Percentiles rank a stretch among this genome's conserved stretches.
Evolutionary conservation across 2,797 vertebrate genomes (phyloP).

Genomic region (Oreochromis mossambicus): DNA sequence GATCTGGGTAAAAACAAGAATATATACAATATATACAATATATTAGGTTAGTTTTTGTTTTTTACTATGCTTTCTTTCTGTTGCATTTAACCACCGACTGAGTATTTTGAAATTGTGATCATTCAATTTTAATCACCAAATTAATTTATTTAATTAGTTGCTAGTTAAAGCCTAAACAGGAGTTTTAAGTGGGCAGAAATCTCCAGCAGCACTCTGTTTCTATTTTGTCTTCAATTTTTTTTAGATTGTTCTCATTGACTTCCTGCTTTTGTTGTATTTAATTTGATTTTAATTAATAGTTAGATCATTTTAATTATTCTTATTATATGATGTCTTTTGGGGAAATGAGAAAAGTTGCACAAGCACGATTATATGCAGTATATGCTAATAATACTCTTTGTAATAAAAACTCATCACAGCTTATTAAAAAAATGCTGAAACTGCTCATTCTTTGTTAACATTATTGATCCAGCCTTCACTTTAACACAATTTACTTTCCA

Average conservation of each 20-base stretch:
- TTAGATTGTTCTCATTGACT: background rate
- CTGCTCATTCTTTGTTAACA: background rate
- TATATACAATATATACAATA: rapidly evolving
- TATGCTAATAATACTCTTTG: rapidly evolving
- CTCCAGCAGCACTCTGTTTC: background rate
- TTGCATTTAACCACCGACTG: background rate
- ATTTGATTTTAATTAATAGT: background rate
- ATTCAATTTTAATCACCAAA: background rate
- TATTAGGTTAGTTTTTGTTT: background rate
- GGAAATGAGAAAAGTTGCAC: background rate
- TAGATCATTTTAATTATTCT: background rate
- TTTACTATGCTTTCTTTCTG: background rate
- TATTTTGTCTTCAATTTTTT: background rate
- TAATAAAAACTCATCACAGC: background rate
- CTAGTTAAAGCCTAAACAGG: rapidly evolving
- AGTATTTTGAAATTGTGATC: background rate
- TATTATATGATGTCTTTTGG: background rate
- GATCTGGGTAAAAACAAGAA: background rate
- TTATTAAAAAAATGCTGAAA: background rate
- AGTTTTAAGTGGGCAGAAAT: rapidly evolving
- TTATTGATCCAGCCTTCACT: background rate
- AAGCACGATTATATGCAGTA: background rate
- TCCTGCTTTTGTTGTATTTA: background rate
- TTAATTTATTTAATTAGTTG: background rate
- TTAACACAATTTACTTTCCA: background rate